phyloP scores from a whole-genome alignment of 2,113 vertebrate species.

The Pyrgilauda ruficollis region DNA sequence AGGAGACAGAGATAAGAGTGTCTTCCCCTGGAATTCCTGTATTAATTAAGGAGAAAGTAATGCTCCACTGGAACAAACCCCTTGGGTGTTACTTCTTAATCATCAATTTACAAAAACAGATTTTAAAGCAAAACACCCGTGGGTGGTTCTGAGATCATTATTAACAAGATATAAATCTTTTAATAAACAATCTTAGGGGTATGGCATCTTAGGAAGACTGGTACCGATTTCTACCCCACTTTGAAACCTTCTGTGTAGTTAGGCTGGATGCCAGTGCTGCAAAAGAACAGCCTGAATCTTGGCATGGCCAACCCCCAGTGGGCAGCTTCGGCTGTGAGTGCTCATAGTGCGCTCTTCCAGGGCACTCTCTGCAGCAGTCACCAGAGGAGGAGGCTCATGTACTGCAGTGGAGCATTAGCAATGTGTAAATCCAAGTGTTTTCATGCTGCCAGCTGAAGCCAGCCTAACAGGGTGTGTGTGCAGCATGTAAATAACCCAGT shows the following conservation, averaged over 20 bases:
- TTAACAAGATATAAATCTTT: conserved; percentile 45
- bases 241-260: conserved; percentile 23
- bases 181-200: conserved; percentile 27
- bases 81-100: background rate
- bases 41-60: conserved; percentile 6
- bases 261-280: background rate
- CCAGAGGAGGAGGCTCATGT: background rate
- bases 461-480: background rate
- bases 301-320: background rate
- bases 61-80: background rate
- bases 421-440: conserved; percentile 6
- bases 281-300: background rate
- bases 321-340: background rate
- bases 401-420: background rate
- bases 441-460: background rate
- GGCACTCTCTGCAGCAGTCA: background rate
- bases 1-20: background rate
- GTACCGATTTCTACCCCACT: conserved; percentile 9
- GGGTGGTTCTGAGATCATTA: conserved; percentile 15
- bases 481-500: background rate
- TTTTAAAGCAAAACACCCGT: background rate
- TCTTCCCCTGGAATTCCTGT: background rate
- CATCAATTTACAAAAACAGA: background rate
- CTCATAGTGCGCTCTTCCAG: background rate
- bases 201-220: conserved; percentile 27